phyloP scores from a whole-genome alignment of 2,113 vertebrate genomes.

The Reinhardtius hippoglossoides region DNA sequence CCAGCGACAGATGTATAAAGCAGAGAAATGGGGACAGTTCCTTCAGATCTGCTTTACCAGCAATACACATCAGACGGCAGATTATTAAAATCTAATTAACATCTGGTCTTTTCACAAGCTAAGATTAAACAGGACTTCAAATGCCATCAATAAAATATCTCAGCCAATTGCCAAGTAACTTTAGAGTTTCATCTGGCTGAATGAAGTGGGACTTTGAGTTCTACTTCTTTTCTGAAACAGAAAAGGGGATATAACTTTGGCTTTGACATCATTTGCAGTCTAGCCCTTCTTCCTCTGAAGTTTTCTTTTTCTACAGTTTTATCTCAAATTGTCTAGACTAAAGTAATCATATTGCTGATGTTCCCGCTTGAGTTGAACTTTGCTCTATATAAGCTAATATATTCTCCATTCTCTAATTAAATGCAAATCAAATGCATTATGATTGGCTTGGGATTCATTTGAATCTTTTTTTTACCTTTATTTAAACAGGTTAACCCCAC shows the following conservation, averaged over 20 bases:
- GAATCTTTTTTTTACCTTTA: slow-evolving; percentile 5
- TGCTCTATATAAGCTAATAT: not conserved
- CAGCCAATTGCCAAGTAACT: not conserved
- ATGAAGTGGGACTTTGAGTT: not conserved
- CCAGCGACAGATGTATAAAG: not conserved
- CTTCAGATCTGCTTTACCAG: not conserved
- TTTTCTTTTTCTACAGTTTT: not conserved
- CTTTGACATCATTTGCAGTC: not conserved
- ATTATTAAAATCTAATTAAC: slow-evolving; percentile 24
- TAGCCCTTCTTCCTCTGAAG: not conserved
- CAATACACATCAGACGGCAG: not conserved
- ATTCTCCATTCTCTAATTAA: slow-evolving; percentile 10
- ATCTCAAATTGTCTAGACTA: not conserved
- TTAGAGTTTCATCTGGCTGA: slow-evolving; percentile 1
- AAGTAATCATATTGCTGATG: not conserved
- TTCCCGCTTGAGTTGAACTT: not conserved
- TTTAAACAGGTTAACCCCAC: slow-evolving; percentile 16
- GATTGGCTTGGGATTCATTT: not conserved
- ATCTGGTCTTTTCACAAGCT: not conserved
- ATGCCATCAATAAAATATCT: slow-evolving; percentile 15
- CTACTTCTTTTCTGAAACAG: not conserved
- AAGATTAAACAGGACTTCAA: slow-evolving; percentile 22
- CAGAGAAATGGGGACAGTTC: slow-evolving; percentile 11
- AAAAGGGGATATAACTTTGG: not conserved
- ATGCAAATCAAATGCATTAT: slow-evolving; percentile 28